These are phyloP conservation scores for Callopanchax toddi DNA, from an alignment of 2,113 vertebrate species.

Conservation along the genomic window DNA sequence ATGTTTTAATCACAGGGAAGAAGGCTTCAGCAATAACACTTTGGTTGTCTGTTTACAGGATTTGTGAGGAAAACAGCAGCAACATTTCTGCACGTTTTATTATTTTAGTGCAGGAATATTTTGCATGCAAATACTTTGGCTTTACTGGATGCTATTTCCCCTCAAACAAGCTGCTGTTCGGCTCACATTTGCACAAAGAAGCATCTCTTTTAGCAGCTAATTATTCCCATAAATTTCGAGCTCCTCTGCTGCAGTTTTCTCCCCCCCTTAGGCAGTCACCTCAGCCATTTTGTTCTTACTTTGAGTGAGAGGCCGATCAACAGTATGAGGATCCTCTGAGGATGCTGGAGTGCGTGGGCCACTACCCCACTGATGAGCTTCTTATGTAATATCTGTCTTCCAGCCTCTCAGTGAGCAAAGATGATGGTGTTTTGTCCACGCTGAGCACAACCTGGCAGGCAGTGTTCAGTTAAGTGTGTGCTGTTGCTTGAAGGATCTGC, in stretches of 20 bases:
- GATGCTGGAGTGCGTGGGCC: conserved; percentile 73
- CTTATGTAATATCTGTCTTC: conserved; percentile 74
- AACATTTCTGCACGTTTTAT: not conserved
- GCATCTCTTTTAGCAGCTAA: conserved; percentile 33
- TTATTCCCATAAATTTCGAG: conserved; percentile 51
- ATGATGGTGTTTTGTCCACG: conserved; percentile 44
- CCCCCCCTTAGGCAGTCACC: conserved; percentile 38
- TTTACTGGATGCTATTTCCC: too few relatives aligned
- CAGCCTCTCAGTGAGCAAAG: conserved; percentile 42
- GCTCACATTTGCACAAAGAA: conserved; percentile 37
- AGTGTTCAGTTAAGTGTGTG: too few relatives aligned
- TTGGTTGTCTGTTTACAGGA: conserved; percentile 17
- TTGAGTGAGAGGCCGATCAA: conserved; percentile 58
- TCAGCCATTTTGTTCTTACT: conserved; percentile 75
- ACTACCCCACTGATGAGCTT: conserved; percentile 75
- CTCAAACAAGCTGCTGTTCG: not conserved
- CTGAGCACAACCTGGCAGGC: conserved; percentile 28
- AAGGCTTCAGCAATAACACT: conserved; percentile 20
- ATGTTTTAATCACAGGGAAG: conserved; percentile 6
- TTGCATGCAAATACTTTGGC: too few relatives aligned
- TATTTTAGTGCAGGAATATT: conserved; percentile 15
- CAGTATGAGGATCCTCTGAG: conserved; percentile 63
- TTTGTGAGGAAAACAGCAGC: not conserved
- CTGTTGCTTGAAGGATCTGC: too few relatives aligned
- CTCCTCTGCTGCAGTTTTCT: conserved; percentile 29